A percentile compares a stretch with the other conserved stretches of the same genome.
Evolutionary conservation across 2,113 vertebrate genomes (phyloP).

Genomic region (Sinocyclocheilus rhinocerous): DNA sequence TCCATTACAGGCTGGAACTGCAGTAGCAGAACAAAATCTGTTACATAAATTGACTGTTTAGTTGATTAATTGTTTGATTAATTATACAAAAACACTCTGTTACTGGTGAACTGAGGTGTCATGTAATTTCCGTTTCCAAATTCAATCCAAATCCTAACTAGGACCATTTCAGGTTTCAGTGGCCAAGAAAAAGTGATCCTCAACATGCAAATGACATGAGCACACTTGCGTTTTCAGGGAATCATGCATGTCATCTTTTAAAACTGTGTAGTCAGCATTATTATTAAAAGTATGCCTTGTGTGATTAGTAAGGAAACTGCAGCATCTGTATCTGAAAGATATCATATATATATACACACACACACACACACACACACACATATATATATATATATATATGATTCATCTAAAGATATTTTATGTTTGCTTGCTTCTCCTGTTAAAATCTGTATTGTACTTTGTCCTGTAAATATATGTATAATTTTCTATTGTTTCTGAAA

Average conservation of each 20-base stretch:
- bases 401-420: conserved; percentile 38
- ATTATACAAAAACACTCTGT: background rate
- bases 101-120: background rate
- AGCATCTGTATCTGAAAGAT: conserved; percentile 37
- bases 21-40: background rate
- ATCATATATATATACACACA: background rate
- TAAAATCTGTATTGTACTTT: conserved; percentile 43
- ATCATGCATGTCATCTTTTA: background rate
- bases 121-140: too few species aligned
- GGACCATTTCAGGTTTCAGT: background rate
- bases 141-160: conserved; percentile 12
- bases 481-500: conserved; percentile 38
- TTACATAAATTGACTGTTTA: background rate
- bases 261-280: background rate
- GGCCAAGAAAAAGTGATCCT: background rate
- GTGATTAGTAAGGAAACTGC: conserved; percentile 16
- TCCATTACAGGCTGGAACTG: background rate
- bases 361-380: background rate
- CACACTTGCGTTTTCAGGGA: background rate
- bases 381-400: conserved; percentile 44
- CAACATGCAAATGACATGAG: conserved; percentile 5
- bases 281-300: background rate
- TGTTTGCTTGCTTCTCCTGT: conserved; percentile 31
- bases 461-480: conserved; percentile 46
- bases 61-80: background rate